Evolutionary conservation across 2,888 invertebrate genomes (phyloP).

Genomic region (Dolomedes plantarius): DNA sequence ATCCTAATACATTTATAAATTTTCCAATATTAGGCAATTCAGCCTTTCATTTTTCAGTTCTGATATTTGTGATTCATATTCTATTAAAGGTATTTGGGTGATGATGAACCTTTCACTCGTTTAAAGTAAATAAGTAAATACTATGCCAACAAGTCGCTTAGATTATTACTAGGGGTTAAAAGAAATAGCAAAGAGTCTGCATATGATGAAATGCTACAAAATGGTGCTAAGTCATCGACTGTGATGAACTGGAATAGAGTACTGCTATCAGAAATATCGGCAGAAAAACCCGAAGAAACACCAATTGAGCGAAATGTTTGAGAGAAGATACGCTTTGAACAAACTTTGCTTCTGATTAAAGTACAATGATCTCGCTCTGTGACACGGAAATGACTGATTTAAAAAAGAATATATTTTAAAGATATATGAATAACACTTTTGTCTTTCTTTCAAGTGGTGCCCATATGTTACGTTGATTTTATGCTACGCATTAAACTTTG

Average conservation of each 20-base stretch:
- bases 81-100: too few relatives aligned
- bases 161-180: too few relatives aligned
- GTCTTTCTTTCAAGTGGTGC: neutral
- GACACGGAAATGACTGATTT: neutral
- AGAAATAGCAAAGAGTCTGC: too few relatives aligned
- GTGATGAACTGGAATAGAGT: constrained; percentile 8
- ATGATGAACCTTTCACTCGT: too few relatives aligned
- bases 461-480: neutral
- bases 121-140: too few relatives aligned
- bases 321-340: neutral
- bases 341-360: neutral
- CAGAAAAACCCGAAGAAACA: neutral
- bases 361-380: neutral
- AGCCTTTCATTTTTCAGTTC: too few relatives aligned
- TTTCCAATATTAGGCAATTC: too few relatives aligned
- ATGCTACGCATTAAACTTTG: neutral
- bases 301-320: too few relatives aligned
- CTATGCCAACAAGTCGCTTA: too few relatives aligned
- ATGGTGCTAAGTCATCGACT: constrained; percentile 26
- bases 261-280: neutral
- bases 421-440: neutral
- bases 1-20: too few relatives aligned
- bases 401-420: neutral
- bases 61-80: too few relatives aligned
- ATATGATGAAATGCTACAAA: neutral